Evolutionary conservation across 2,888 invertebrate genomes (phyloP).

Genomic region (Athalia rosae): DNA sequence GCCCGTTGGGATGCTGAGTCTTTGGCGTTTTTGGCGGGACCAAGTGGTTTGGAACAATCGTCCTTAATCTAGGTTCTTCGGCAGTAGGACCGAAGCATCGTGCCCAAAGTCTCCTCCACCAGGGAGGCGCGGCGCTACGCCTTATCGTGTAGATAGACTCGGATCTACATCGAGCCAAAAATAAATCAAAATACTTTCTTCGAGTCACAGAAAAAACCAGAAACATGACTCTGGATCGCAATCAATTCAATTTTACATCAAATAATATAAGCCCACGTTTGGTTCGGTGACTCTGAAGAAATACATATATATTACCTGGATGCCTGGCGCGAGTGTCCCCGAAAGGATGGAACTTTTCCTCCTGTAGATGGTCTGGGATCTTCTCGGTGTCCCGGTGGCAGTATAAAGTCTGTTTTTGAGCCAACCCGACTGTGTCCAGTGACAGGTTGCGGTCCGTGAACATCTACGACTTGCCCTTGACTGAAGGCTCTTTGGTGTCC

Average conservation of each 20-base stretch:
- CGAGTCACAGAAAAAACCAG: not conserved
- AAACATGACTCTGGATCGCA: not conserved
- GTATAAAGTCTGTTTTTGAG: slow-evolving; percentile 91
- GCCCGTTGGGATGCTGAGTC: slow-evolving; percentile 89
- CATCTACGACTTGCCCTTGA: slow-evolving; percentile 89
- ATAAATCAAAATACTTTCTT: slow-evolving; percentile 3
- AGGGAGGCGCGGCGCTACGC: slow-evolving; percentile 82
- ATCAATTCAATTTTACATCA: not conserved
- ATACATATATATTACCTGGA: slow-evolving; percentile 75
- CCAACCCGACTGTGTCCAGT: slow-evolving; percentile 86
- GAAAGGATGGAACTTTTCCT: slow-evolving; percentile 75
- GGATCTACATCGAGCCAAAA: slow-evolving; percentile 72
- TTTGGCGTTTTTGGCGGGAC: slow-evolving; percentile 87
- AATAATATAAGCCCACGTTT: not conserved
- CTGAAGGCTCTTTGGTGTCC: slow-evolving; percentile 91
- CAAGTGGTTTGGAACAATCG: slow-evolving; percentile 89
- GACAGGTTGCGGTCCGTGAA: slow-evolving; percentile 65
- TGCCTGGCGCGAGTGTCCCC: slow-evolving; percentile 90
- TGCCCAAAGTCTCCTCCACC: slow-evolving; percentile 80
- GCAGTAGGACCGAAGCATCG: slow-evolving; percentile 75
- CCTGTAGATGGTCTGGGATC: slow-evolving; percentile 73
- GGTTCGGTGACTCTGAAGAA: not conserved
- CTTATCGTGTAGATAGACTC: slow-evolving; percentile 93
- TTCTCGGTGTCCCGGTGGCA: slow-evolving; percentile 91
- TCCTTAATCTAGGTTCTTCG: slow-evolving; percentile 82